Evolutionary conservation across 2,113 vertebrate genomes (phyloP), one percentile per base, ranked within the genome.

Genomic region (Lophochroa leadbeateri): DNA sequence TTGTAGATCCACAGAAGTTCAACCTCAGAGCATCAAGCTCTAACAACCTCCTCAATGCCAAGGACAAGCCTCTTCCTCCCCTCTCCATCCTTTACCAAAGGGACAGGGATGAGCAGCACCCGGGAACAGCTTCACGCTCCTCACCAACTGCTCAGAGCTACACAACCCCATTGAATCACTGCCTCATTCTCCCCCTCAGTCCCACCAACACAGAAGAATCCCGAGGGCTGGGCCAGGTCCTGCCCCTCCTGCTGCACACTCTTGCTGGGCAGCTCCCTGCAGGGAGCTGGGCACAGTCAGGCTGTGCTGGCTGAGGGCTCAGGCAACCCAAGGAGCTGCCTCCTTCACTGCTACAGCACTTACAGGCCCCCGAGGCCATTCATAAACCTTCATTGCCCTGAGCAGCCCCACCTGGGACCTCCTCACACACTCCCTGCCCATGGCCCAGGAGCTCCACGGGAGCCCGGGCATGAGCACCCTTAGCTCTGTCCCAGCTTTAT

Each of bases 231-330:
- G 10, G n/a, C 29, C 23, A 8, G 29, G 8, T 81, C 13, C n/a
- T 7, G 9, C 33, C 19, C 57, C 29, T 20, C 37, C 18, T 44
- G 1, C 12, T 11, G 19, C 52, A 29, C 39, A 10, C 33, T 49
- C 24, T 0, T 4, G 19, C 3, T 10, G 14, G 16, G 19, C 16
- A 24, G 17, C 4, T 7, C 6, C 18, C 18, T 4, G 10, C 49
- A 28, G 50, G 43, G 31, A 35, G 9, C 2, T 24, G 18, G 20
- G 6, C 47, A 28, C 0, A 21, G 31, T 19, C 77, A 44, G 46
- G 7, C 11, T 17, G 14, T 1, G 4, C 21, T 41, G 24, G 39
- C n/a, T 65, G 49, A 58, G 33, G 25, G 19, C 18, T 31, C 20
- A 4, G 14, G 39, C 28, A 71, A 29, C 25, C 25, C n/a, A 35